These are phyloP conservation scores for Drosophila equinoxialis DNA, from an alignment of 1,140 invertebrate species.

Conservation along the genomic window DNA sequence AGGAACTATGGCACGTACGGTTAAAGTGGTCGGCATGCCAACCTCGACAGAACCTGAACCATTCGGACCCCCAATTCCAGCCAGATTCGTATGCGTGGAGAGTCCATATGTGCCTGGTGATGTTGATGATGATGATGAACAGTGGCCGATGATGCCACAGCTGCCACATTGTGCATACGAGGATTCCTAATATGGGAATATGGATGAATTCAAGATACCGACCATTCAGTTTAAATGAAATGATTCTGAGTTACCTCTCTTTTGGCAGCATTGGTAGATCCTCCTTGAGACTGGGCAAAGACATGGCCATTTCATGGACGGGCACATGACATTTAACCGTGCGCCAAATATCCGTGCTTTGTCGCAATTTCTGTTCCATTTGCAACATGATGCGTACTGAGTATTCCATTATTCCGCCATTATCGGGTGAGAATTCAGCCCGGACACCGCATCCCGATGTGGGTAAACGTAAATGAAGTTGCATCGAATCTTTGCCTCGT, in stretches of 20 bases:
- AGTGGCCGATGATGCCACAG: slow-evolving; percentile 11
- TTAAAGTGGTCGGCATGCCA: slow-evolving; percentile 88
- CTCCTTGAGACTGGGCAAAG: slow-evolving; percentile 38
- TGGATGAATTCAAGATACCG: not conserved
- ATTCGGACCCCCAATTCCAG: slow-evolving; percentile 86
- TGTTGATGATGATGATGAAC: slow-evolving; percentile 6
- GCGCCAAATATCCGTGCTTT: slow-evolving; percentile 87
- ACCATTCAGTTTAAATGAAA: too few relatives aligned
- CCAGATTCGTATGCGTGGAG: slow-evolving; percentile 85
- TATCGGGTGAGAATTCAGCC: slow-evolving; percentile 77
- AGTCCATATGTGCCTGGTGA: slow-evolving; percentile 54
- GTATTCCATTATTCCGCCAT: slow-evolving; percentile 85
- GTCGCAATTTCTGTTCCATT: slow-evolving; percentile 88
- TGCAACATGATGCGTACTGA: slow-evolving; percentile 87
- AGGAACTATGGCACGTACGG: slow-evolving; percentile 88
- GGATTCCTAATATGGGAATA: slow-evolving; percentile 61
- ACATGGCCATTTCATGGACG: slow-evolving; percentile 72
- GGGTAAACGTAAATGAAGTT: slow-evolving; percentile 85
- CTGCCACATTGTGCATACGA: slow-evolving; percentile 72
- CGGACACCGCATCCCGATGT: slow-evolving; percentile 89
- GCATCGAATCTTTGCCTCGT: slow-evolving; percentile 82
- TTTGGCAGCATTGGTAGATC: slow-evolving; percentile 15
- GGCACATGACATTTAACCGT: slow-evolving; percentile 84
- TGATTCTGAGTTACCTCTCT: slow-evolving; percentile 45
- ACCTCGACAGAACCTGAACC: slow-evolving; percentile 86